Evolutionary conservation across 2,797 vertebrate species (phyloP), one percentile per base, ranked within the genome.

Genomic region (Crocodylus rhombifer): DNA sequence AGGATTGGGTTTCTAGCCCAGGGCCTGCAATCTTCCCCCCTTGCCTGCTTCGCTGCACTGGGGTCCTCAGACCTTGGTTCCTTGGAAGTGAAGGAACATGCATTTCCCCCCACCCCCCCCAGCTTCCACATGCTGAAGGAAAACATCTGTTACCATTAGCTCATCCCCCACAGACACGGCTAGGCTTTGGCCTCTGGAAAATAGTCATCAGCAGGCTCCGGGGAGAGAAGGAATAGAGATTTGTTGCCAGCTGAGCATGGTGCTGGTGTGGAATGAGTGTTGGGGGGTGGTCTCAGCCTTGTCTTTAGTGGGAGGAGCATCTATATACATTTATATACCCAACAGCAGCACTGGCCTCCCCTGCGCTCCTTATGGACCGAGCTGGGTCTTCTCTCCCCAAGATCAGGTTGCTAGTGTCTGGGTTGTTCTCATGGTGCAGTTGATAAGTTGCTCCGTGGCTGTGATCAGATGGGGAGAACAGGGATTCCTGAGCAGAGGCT

Each of bases 131-230:
- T 74, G 85, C 92, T 94, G 94, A 93, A 96, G 64, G 67, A 95
- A 96, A 97, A 96, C 96, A 97, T 95, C 95, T 96, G 96, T 78
- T 91, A 2, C 89, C 67, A 91, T 97, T 95, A 97, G 92, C 91
- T 96, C 96, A 96, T 94, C 82, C 82, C 63, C 73, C 17, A 7
- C 0, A 0, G 65, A 74, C 1, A 5, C 73, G 74, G 92, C 73
- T 95, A 90, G 92, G 86, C 16, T 30, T 69, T 23, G 3, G 91
- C 83, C 0, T 0, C 84, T 96, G 96, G 95, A 96, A 97, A 95
- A 92, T 87, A 93, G 94, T 67, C 18, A 26, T 69, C 28, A 69
- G 95, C 82, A 86, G 91, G 71, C 0, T 0, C 0, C 1, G 87
- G 71, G 26, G 74, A 64, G 65, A 56, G 23, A 61, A 0, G 2